Conservation (phyloP, 1,140 invertebrate species). For the Papilio machaon region DNA sequence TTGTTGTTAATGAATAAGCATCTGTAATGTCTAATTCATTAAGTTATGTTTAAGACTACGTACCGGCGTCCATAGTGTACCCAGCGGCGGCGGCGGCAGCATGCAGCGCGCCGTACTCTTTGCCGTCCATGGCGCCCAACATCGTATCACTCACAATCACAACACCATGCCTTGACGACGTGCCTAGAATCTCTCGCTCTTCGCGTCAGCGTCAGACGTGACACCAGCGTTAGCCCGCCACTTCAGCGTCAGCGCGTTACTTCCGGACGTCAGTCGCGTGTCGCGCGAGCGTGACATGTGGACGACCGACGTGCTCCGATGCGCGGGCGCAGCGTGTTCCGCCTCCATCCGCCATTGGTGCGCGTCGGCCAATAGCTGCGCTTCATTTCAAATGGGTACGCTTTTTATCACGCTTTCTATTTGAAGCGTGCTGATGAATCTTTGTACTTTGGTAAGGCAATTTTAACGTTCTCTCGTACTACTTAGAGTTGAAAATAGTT, state of each 20-base stretch:
- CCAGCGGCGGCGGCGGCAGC: constrained; percentile 72
- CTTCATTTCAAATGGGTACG: constrained; percentile 76
- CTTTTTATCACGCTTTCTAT: constrained; percentile 76
- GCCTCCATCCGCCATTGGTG: constrained; percentile 73
- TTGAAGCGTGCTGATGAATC: constrained; percentile 75
- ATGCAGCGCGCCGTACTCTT: constrained; percentile 77
- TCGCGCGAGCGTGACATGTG: constrained; percentile 57
- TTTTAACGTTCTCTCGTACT: too few species aligned
- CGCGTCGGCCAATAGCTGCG: constrained; percentile 73
- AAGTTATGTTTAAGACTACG: constrained; percentile 37
- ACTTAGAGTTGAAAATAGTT: constrained; percentile 10
- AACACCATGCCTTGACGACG: constrained; percentile 43
- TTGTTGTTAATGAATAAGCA: not conserved
- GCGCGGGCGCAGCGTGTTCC: constrained; percentile 57
- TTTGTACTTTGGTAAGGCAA: constrained; percentile 28
- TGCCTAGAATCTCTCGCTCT: not conserved
- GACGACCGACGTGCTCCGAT: constrained; percentile 47
- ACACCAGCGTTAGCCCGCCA: not conserved
- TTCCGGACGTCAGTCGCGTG: constrained; percentile 33
- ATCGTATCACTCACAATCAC: constrained; percentile 68
- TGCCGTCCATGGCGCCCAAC: constrained; percentile 76
- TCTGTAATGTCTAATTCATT: not conserved
- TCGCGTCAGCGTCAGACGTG: not conserved
- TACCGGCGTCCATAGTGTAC: constrained; percentile 72
- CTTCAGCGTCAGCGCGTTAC: constrained; percentile 38